Conservation (phyloP, 2,888 invertebrate species). For the Caprella mutica region DNA sequence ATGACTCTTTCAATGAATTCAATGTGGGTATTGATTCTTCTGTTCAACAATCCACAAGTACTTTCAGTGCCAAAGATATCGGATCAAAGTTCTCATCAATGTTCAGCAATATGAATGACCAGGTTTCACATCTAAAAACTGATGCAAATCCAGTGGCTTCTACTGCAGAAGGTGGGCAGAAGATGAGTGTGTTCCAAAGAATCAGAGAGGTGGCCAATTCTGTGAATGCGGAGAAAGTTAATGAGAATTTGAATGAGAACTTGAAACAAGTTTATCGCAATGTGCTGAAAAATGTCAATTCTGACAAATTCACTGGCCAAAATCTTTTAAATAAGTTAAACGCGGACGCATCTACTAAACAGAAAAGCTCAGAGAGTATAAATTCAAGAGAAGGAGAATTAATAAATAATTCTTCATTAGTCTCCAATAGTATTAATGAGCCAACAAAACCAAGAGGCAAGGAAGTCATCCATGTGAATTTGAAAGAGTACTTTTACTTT, state of each 20-base stretch:
- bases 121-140: too few species aligned
- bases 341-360: not conserved
- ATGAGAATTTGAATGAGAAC: constrained; percentile 3
- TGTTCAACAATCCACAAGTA: too few species aligned
- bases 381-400: not conserved
- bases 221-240: not conserved
- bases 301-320: constrained; percentile 2
- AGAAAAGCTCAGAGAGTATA: not conserved
- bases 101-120: too few species aligned
- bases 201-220: constrained; percentile 2
- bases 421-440: not conserved
- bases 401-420: not conserved
- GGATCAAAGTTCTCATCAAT: too few species aligned
- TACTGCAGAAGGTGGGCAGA: too few species aligned
- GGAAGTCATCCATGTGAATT: too few species aligned
- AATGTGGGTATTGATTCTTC: too few species aligned
- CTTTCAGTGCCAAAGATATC: too few species aligned
- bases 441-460: too few species aligned
- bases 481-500: too few species aligned
- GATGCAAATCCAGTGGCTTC: too few species aligned
- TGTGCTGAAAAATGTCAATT: not conserved
- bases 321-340: not conserved
- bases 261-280: constrained; percentile 6
- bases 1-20: too few species aligned
- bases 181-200: constrained; percentile 1